Percentiles rank a stretch among this genome's conserved stretches.
Evolutionary conservation across 2,888 invertebrate species (phyloP).

Genomic region (Lathronympha strigana): DNA sequence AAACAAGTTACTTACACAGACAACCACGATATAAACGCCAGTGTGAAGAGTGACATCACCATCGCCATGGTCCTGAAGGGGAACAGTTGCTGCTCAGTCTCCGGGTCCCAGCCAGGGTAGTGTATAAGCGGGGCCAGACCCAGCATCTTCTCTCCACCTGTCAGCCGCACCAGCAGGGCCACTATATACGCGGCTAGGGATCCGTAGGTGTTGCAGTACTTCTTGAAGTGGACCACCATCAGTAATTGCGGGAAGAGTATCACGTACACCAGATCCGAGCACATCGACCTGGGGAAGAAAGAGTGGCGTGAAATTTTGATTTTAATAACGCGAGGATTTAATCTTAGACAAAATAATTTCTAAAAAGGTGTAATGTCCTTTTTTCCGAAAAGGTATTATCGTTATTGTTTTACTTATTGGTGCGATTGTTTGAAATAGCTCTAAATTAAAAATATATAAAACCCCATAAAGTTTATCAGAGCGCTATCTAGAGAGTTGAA

Average conservation of each 20-base stretch:
- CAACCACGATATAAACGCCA: constrained; percentile 91
- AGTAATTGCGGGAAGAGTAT: constrained; percentile 99
- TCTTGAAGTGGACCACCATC: constrained; percentile 98
- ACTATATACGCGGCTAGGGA: constrained; percentile 95
- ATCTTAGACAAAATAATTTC: no score
- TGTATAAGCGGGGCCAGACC: constrained; percentile 92
- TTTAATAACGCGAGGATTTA: no score
- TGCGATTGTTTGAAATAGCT: no score
- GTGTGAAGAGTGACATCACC: constrained; percentile 92
- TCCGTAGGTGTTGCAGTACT: constrained; percentile 98
- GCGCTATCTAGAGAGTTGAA: no score
- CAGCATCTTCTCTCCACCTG: constrained; percentile 94
- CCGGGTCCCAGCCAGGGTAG: constrained; percentile 92
- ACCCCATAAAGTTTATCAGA: no score
- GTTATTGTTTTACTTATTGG: no score
- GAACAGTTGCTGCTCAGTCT: constrained; percentile 94
- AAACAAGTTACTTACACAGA: constrained; percentile 85
- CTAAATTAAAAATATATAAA: no score
- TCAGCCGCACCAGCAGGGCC: constrained; percentile 91
- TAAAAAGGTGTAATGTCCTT: no score
- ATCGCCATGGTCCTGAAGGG: constrained; percentile 98
- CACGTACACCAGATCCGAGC: constrained; percentile 99
- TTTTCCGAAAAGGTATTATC: no score
- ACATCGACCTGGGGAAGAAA: constrained; percentile 91
- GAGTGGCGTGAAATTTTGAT: neutral